Evolutionary conservation across 2,113 vertebrate species (phyloP), one percentile per base, ranked within the genome.

Genomic region (Seriola quinqueradiata): DNA sequence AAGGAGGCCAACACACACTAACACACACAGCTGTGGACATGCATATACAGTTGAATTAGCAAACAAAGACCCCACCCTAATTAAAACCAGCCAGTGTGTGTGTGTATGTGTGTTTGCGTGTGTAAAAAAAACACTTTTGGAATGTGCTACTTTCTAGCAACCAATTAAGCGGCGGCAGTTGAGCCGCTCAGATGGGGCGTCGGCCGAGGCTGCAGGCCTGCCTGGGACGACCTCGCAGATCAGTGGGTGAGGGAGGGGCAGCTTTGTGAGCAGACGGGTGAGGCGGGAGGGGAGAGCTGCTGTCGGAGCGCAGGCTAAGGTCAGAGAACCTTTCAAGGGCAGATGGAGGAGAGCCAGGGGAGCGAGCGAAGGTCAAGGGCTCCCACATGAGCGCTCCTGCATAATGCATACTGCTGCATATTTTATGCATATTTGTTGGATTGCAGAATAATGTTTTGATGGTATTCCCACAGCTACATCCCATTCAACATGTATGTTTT

Each of bases 81-180:
- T 77, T 81, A 95, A 87, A 94, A 74, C 23, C 23, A 23, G 34
- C 4, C 5, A 4, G 28, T 71, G 28, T 65, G 60, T 54, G 44
- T 64, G 42, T 32, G 44, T 12, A 25, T 52, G 60, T 34, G 42
- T 58, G 50, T 55, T 16, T 52, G 32, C 42, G 42, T 85, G 82
- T 81, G 86, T 48, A 70, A 58, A 89, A 58, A 89, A 89, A 92
- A 91, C 90, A 92, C 91, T 23, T 75, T 91, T 63, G 91, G 86
- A 93, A 92, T 92, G 92, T 94, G 90, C 92, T 94, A 70, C 95
- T 94, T 95, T 92, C 92, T 91, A 91, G 88, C 83, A 82, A 85
- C 46, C 92, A 88, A 92, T 93, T 92, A 92, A 17, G 55, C 25
- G 17, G 57, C 85, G 75, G 82, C 84, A 81, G 85, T 77, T 40